phyloP scores from a whole-genome alignment of 1,140 invertebrate species.

The Trachymyrmex cornetzi region DNA sequence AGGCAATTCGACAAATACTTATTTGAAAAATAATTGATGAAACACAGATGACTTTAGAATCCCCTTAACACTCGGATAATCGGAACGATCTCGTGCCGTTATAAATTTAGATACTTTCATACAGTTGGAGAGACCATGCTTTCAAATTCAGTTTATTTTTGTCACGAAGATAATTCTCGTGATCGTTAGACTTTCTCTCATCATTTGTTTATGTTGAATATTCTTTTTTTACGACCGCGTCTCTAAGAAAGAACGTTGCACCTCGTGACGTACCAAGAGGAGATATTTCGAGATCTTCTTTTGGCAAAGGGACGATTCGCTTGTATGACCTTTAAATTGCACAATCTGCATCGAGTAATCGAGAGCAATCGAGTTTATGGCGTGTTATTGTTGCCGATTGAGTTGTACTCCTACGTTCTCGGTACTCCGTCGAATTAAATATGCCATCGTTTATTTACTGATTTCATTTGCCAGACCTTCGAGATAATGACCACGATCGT shows the following conservation, averaged over 20 bases:
- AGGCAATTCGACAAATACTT: too few species aligned
- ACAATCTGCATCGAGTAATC: conserved; percentile 37
- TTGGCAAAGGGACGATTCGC: conserved; percentile 40
- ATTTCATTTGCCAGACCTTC: not conserved
- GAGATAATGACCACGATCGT: not conserved
- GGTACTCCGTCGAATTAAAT: not conserved
- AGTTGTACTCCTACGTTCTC: conserved; percentile 24
- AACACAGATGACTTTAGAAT: too few species aligned
- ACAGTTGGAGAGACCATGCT: not conserved
- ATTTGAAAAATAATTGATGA: too few species aligned
- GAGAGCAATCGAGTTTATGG: conserved; percentile 34
- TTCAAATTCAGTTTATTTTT: conserved; percentile 36
- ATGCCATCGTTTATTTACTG: not conserved
- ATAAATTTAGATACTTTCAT: conserved; percentile 29
- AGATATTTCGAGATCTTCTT: conserved; percentile 45
- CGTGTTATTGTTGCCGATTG: conserved; percentile 31
- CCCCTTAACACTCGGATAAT: not conserved
- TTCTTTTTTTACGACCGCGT: not conserved
- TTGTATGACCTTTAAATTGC: conserved; percentile 51
- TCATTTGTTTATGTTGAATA: not conserved
- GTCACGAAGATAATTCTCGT: not conserved
- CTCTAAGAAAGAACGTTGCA: conserved; percentile 4
- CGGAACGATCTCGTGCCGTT: not conserved
- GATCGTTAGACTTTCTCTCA: conserved; percentile 10
- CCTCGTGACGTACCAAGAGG: conserved; percentile 27